These are phyloP conservation scores for Catocala nupta DNA, from an alignment of 2,888 invertebrate genomes.

Conservation along the genomic window DNA sequence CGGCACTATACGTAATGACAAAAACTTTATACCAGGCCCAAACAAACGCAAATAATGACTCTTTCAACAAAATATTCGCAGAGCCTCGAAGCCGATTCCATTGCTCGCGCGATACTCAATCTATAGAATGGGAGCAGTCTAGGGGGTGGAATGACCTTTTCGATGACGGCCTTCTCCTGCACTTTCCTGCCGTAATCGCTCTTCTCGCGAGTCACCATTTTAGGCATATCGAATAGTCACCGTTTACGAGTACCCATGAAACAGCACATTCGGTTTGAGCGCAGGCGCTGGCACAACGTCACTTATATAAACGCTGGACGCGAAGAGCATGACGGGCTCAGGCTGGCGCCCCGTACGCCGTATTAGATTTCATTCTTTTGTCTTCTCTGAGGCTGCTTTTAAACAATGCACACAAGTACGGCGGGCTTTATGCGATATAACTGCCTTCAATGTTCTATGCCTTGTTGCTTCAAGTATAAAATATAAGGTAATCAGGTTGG, in stretches of 20 bases:
- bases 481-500: no score
- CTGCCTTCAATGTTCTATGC: no score
- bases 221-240: slow-evolving; percentile 58
- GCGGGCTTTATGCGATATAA: neutral
- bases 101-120: slow-evolving; percentile 36
- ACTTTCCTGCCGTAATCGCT: slow-evolving; percentile 68
- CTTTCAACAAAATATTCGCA: slow-evolving; percentile 21
- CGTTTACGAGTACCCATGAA: slow-evolving; percentile 51
- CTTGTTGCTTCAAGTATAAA: no score
- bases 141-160: slow-evolving; percentile 63
- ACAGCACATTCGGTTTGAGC: slow-evolving; percentile 43
- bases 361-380: slow-evolving; percentile 49
- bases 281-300: slow-evolving; percentile 28
- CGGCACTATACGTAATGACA: neutral
- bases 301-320: slow-evolving; percentile 53
- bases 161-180: slow-evolving; percentile 68
- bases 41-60: slow-evolving; percentile 23
- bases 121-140: slow-evolving; percentile 28
- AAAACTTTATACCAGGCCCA: slow-evolving; percentile 27
- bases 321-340: slow-evolving; percentile 43
- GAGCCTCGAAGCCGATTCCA: slow-evolving; percentile 21
- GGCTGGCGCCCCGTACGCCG: slow-evolving; percentile 23
- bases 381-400: slow-evolving; percentile 32
- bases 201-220: slow-evolving; percentile 68
- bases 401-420: slow-evolving; percentile 18